Evolutionary conservation across 2,113 vertebrate genomes (phyloP), one percentile per base, ranked within the genome.

Genomic region (Polypterus senegalus): DNA sequence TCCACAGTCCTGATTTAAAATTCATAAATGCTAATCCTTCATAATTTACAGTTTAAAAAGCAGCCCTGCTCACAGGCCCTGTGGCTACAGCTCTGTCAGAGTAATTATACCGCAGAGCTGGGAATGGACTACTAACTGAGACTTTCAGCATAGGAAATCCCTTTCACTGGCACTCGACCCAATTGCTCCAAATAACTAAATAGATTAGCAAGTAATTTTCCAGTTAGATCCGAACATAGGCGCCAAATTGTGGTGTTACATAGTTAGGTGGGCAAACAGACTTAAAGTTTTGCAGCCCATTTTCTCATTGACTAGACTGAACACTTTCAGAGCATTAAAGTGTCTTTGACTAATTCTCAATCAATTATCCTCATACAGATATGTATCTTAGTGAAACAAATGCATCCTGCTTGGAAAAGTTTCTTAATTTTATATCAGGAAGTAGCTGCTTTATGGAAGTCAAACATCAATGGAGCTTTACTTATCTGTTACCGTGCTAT

Each of bases 1-100:
- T 93, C 92, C 91, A 92, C 90, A 90, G 90, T 85, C 92, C 92
- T 94, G 91, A 94, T 97, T 97, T 98, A 96, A 97, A 98, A 97
- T 98, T 98, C 96, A 98, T 98, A 97, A 97, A 98, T 98, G 96
- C 94, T 98, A 98, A 98, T 98, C 96, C 94, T 93, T 95, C 93
- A 97, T 98, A 98, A 98, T 97, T 98, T 97, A 97, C 93, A 95
- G 93, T 97, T 97, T 98, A 97, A 97, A 92, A 97, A 93, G 92
- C 93, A 94, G 92, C 89, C 92, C 90, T 87, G 91, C 89, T 92
- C 90, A 86, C 89, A 89, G 91, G 91, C 93, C 96, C 94, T 88
- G 89, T 94, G 93, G 96, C 94, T 97, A 96, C 85, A 89, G 90
- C 92, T 92, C 94, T 94, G 96, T 95, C 93, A 96, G 93, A 95